Percentiles rank a stretch among this genome's conserved stretches.
These are phyloP conservation scores for Trichacis sp. DNA, from an alignment of 2,888 invertebrate species.

Conservation along the genomic window DNA sequence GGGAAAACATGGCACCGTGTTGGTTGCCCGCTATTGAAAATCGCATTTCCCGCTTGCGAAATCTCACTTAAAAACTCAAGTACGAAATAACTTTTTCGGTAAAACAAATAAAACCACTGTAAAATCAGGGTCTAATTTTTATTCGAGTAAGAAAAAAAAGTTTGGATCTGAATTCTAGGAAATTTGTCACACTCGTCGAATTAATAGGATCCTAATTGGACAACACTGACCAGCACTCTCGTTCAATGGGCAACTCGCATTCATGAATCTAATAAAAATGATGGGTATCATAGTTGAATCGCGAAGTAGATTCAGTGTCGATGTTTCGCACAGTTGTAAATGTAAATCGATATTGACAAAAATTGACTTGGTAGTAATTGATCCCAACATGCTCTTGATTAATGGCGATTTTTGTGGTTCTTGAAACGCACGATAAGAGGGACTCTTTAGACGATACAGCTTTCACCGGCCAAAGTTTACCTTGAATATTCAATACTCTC, in stretches of 20 bases:
- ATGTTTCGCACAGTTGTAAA: neutral
- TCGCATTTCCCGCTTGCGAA: constrained; percentile 39
- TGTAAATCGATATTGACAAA: constrained; percentile 23
- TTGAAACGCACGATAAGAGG: constrained; percentile 35
- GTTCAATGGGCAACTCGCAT: neutral
- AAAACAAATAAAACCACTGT: constrained; percentile 22
- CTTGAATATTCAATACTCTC: constrained; percentile 45
- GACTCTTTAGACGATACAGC: constrained; percentile 41
- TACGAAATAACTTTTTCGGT: constrained; percentile 38
- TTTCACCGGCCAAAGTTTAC: constrained; percentile 44
- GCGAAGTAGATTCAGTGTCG: neutral
- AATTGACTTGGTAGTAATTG: constrained; percentile 23
- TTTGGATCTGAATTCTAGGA: too few relatives aligned
- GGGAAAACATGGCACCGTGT: constrained; percentile 35
- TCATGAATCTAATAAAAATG: neutral
- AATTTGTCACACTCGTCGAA: neutral
- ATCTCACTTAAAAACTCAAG: constrained; percentile 38
- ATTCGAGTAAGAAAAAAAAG: too few relatives aligned
- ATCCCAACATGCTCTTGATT: constrained; percentile 21
- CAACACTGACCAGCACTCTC: neutral
- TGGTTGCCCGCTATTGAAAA: constrained; percentile 43
- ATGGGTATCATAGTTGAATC: neutral
- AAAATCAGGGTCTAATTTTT: too few relatives aligned
- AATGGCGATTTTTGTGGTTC: constrained; percentile 34
- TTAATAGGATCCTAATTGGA: neutral